phyloP scores from a whole-genome alignment of 2,113 vertebrate species.

The Petaurus breviceps region DNA sequence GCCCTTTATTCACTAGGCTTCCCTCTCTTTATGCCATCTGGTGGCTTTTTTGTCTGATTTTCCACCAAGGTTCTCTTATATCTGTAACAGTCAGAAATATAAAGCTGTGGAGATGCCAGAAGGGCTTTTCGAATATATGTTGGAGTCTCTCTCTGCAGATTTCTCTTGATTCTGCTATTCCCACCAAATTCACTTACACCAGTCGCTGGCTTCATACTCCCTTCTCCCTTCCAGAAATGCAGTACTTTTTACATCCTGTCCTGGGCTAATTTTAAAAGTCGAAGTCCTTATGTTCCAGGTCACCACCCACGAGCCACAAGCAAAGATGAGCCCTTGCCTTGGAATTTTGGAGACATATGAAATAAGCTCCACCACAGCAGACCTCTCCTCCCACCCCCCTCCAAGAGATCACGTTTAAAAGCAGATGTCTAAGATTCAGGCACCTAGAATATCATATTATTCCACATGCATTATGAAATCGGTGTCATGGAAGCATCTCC shows the following conservation, averaged over 20 bases:
- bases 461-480: slow-evolving; percentile 56
- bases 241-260: background rate
- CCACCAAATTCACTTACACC: background rate
- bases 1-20: slow-evolving; percentile 74
- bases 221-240: slow-evolving; percentile 17
- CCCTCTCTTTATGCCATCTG: slow-evolving; percentile 60
- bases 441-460: slow-evolving; percentile 45
- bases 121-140: slow-evolving; percentile 16
- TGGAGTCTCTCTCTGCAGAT: background rate
- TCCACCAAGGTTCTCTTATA: slow-evolving; percentile 57
- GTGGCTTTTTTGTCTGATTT: slow-evolving; percentile 73
- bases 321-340: background rate
- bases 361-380: background rate
- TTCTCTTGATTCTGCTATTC: background rate
- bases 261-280: slow-evolving; percentile 22
- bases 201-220: background rate
- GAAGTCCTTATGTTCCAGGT: slow-evolving; percentile 9
- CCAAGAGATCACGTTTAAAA: slow-evolving; percentile 36
- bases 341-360: background rate
- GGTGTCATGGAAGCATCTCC: slow-evolving; percentile 53
- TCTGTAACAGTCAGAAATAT: slow-evolving; percentile 24
- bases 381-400: slow-evolving; percentile 7
- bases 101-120: slow-evolving; percentile 21
- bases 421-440: slow-evolving; percentile 40
- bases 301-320: slow-evolving; percentile 8